Evolutionary conservation across 2,888 invertebrate species (phyloP).

Genomic region (Stegophylla sp.): DNA sequence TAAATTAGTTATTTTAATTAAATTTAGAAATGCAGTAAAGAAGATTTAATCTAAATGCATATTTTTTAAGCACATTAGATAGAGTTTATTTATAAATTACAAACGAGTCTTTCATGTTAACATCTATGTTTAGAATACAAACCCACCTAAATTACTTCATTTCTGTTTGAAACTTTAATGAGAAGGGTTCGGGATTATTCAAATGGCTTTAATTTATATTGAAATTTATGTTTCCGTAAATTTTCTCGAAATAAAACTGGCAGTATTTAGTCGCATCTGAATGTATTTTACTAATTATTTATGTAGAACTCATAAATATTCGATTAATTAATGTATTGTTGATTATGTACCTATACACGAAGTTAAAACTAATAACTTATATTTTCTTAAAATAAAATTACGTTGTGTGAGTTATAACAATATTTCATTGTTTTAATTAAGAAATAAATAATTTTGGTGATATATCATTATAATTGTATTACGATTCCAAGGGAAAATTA

Average conservation of each 20-base stretch:
- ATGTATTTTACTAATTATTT: constrained; percentile 15
- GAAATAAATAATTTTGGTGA: too few species aligned
- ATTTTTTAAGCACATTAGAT: neutral
- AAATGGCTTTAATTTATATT: constrained; percentile 43
- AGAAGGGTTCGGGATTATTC: constrained; percentile 20
- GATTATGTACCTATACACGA: too few species aligned
- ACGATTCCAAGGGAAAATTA: too few species aligned
- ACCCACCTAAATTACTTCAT: constrained; percentile 33
- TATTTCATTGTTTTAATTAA: too few species aligned
- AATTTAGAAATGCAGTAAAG: constrained; percentile 2
- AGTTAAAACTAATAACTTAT: too few species aligned
- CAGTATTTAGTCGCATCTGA: neutral
- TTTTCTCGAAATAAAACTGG: constrained; percentile 30
- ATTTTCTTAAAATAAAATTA: too few species aligned
- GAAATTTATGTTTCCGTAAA: constrained; percentile 40
- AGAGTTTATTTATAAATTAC: constrained; percentile 6
- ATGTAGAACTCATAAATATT: neutral
- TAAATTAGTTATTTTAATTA: constrained; percentile 13
- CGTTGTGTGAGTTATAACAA: too few species aligned
- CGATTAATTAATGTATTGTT: neutral
- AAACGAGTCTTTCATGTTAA: constrained; percentile 34
- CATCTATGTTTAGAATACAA: constrained; percentile 43
- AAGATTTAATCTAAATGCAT: constrained; percentile 17
- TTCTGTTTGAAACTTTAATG: constrained; percentile 29
- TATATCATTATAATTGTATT: too few species aligned